phyloP scores from a whole-genome alignment of 2,113 vertebrate species.

The Aspidoscelis tigris region DNA sequence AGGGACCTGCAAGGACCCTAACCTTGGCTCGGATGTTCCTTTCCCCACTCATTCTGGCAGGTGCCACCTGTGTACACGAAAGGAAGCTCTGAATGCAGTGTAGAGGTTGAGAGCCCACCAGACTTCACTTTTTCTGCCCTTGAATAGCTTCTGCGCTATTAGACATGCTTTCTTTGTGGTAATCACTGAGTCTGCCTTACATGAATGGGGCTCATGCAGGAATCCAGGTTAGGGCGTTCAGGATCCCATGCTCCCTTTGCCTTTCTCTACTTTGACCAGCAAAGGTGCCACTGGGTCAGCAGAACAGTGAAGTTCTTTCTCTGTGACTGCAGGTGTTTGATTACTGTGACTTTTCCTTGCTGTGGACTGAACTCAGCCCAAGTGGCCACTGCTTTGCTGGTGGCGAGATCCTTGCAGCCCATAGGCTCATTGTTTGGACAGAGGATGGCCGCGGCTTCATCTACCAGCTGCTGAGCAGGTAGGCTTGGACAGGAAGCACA shows the following conservation, averaged over 20 bases:
- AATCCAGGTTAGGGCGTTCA: no score
- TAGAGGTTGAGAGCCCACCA: not conserved
- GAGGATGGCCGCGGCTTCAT: conserved; percentile 80
- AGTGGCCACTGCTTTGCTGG: conserved; percentile 74
- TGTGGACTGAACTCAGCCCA: conserved; percentile 73
- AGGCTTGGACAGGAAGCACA: conserved; percentile 77
- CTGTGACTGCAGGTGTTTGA: conserved; percentile 76
- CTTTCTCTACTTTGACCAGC: not conserved
- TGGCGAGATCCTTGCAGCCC: conserved; percentile 79
- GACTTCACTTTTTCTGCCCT: not conserved
- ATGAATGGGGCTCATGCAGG: not conserved
- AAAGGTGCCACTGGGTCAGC: not conserved
- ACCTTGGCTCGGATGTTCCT: not conserved
- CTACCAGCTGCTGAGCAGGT: conserved; percentile 90
- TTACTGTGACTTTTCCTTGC: conserved; percentile 82
- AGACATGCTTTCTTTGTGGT: not conserved
- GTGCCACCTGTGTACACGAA: not conserved
- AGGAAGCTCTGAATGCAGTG: not conserved
- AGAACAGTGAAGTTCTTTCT: not conserved
- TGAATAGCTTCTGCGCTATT: no score
- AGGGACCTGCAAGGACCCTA: not conserved
- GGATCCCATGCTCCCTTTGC: no score
- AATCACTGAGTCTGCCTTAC: not conserved
- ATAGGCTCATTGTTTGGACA: conserved; percentile 83
- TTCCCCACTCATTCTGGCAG: not conserved